phyloP scores from a whole-genome alignment of 2,888 invertebrate genomes.

The Loripinus fragilis region DNA sequence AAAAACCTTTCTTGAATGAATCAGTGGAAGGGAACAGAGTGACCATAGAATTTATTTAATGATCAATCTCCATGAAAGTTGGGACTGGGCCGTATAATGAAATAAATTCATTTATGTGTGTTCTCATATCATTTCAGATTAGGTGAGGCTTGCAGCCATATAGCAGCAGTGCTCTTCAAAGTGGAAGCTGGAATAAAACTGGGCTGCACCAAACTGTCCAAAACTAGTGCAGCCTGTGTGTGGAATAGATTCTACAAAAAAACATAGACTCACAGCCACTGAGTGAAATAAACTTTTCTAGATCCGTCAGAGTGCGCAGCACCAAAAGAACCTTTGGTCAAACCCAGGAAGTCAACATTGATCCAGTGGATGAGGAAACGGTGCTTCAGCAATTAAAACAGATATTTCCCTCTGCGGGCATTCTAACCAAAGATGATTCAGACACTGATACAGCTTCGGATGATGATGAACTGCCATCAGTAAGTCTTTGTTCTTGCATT shows the following conservation, averaged over 20 bases:
- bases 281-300: neutral
- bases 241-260: neutral
- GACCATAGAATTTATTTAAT: too few relatives aligned
- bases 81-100: too few relatives aligned
- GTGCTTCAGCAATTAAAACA: neutral
- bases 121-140: slow-evolving; percentile 2
- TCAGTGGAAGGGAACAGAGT: too few relatives aligned
- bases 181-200: neutral
- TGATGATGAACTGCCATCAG: slow-evolving; percentile 4
- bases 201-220: neutral
- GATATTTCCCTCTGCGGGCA: neutral
- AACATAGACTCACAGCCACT: neutral
- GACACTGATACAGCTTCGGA: neutral
- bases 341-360: neutral
- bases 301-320: neutral
- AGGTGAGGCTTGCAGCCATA: slow-evolving; percentile 13
- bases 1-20: too few relatives aligned
- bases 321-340: neutral
- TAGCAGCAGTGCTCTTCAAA: neutral
- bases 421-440: neutral
- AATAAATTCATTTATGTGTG: too few relatives aligned
- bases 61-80: too few relatives aligned
- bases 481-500: neutral
- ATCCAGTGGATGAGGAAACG: neutral
- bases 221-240: neutral